Evolutionary conservation across 2,797 vertebrate species (phyloP).

Genomic region (Gallinago nigripennis): DNA sequence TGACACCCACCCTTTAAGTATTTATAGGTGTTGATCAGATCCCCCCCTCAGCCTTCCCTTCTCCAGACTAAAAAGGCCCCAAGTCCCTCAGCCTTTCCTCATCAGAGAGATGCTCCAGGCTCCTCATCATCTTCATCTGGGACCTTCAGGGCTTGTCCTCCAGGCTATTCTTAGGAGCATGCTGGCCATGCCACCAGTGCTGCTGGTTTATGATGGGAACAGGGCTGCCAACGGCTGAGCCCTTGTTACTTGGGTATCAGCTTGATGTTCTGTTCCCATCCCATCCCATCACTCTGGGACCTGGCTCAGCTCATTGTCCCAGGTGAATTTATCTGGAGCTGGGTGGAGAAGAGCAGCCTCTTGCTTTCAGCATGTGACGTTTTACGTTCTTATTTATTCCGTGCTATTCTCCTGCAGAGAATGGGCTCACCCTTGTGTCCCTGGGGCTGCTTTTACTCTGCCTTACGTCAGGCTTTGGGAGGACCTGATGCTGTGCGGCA

Average conservation of each 20-base stretch:
- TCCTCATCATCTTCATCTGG: no score
- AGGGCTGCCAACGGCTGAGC: rapidly evolving
- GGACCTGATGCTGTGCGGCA: background rate
- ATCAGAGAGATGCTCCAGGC: no score
- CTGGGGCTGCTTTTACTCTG: background rate
- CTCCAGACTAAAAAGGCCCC: no score
- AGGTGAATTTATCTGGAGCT: background rate
- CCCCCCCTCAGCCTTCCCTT: no score
- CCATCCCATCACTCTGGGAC: rapidly evolving
- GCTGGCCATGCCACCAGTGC: rapidly evolving
- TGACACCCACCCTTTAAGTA: no score
- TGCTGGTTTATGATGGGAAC: background rate
- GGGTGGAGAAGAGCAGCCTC: background rate
- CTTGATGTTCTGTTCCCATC: background rate
- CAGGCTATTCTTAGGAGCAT: rapidly evolving
- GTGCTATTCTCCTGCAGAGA: background rate
- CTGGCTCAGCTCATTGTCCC: background rate
- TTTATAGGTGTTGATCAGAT: no score
- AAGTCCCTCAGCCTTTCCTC: no score
- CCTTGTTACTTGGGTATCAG: rapidly evolving
- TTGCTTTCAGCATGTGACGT: rapidly evolving
- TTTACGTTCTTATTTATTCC: rapidly evolving
- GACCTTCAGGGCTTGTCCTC: background rate
- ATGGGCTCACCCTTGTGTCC: background rate
- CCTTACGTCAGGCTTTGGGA: background rate